These are phyloP conservation scores for Pollenia griseotomentosa DNA, from an alignment of 2,888 invertebrate species.

Conservation along the genomic window DNA sequence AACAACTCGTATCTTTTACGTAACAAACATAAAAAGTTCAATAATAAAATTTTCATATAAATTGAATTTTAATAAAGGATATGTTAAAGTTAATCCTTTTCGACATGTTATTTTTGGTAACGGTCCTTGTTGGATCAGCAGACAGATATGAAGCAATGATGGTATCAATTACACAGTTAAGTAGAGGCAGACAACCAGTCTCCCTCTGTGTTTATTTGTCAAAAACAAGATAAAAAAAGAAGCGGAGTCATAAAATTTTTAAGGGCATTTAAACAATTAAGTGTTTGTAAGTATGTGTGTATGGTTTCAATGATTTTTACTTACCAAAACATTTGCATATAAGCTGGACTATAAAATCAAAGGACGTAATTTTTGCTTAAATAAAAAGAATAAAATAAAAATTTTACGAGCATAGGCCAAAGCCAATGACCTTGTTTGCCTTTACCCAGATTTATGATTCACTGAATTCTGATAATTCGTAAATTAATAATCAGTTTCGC, in stretches of 20 bases:
- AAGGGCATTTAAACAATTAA: conserved; percentile 12
- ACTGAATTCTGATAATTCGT: too few species aligned
- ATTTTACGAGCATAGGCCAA: background rate
- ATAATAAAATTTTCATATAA: conserved; percentile 40
- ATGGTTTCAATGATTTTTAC: background rate
- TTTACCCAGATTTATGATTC: too few species aligned
- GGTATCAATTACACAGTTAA: conserved; percentile 32
- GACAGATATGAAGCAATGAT: conserved; percentile 15
- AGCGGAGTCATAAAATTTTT: background rate
- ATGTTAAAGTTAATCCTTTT: conserved; percentile 24
- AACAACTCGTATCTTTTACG: conserved; percentile 32
- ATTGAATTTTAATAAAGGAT: conserved; percentile 54
- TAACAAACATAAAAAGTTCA: conserved; percentile 38
- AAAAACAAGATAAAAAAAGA: background rate
- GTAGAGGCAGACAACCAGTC: conserved; percentile 4
- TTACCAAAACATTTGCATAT: background rate
- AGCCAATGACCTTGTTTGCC: conserved; percentile 13
- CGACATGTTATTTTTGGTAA: background rate
- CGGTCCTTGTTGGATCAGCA: background rate
- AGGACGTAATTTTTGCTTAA: background rate
- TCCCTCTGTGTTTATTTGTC: background rate
- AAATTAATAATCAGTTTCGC: too few species aligned
- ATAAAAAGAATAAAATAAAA: background rate
- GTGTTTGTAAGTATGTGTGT: background rate
- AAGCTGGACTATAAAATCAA: background rate